Conservation (phyloP, 2,797 vertebrate genomes). For the Silurus lanzhouensis region DNA sequence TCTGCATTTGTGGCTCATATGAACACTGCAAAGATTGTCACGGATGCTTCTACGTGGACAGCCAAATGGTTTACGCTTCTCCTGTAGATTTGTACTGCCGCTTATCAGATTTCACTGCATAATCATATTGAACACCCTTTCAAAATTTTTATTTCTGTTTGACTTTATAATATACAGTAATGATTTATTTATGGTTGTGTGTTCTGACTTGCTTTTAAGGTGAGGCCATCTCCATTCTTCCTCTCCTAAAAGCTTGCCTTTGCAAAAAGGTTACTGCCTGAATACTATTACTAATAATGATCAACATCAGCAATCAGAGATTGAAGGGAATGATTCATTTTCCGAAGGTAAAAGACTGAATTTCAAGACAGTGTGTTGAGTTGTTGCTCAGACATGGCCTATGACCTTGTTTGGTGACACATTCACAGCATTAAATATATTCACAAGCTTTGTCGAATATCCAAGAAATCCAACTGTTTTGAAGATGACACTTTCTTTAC, state of each 20-base stretch:
- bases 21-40: neutral
- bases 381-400: neutral
- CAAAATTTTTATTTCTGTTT: neutral
- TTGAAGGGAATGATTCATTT: neutral
- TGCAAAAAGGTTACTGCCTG: neutral
- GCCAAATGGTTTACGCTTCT: neutral
- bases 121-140: neutral
- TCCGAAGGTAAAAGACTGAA: neutral
- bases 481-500: neutral
- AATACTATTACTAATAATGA: neutral
- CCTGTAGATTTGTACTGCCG: neutral
- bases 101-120: neutral
- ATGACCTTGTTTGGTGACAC: neutral
- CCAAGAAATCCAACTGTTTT: neutral
- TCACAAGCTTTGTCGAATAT: neutral
- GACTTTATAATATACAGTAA: neutral
- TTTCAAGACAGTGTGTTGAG: neutral
- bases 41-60: neutral
- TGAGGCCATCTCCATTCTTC: slow-evolving; percentile 3
- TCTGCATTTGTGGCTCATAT: neutral
- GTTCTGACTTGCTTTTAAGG: slow-evolving; percentile 13
- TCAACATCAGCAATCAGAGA: neutral
- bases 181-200: neutral
- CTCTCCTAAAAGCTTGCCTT: slow-evolving; percentile 5
- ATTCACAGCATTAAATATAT: neutral